phyloP scores from a whole-genome alignment of 2,888 invertebrate genomes.

The Beris morrisii region DNA sequence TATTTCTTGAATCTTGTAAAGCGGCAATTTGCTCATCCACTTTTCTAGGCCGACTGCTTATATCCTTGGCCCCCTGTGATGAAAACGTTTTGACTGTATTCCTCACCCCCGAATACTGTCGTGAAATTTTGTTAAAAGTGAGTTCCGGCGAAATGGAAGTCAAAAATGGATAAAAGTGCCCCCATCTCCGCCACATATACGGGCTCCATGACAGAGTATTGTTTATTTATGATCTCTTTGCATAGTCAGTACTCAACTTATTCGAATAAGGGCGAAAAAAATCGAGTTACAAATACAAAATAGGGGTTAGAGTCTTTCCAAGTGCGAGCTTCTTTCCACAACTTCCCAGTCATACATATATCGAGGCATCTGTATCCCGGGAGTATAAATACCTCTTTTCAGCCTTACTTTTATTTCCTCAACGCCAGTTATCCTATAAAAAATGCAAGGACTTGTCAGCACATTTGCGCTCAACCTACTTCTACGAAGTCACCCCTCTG shows the following conservation, averaged over 20 bases:
- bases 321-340: too few relatives aligned
- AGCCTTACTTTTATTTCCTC: constrained; percentile 13
- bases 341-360: too few relatives aligned
- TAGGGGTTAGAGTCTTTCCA: too few relatives aligned
- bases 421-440: constrained; percentile 34
- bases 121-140: constrained; percentile 12
- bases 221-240: constrained; percentile 24
- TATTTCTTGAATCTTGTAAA: constrained; percentile 2
- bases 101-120: background rate
- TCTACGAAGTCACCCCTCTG: too few relatives aligned
- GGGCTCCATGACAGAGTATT: constrained; percentile 16
- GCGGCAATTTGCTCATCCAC: constrained; percentile 17
- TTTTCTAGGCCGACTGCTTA: background rate
- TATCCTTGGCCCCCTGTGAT: too few relatives aligned
- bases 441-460: constrained; percentile 37
- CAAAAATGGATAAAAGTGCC: background rate
- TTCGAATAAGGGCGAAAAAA: too few relatives aligned
- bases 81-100: too few relatives aligned
- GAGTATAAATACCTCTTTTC: constrained; percentile 2
- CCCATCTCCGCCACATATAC: background rate
- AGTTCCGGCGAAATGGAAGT: constrained; percentile 6
- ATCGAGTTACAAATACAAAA: too few relatives aligned
- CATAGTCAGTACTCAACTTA: constrained; percentile 15
- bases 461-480: constrained; percentile 21
- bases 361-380: too few relatives aligned